phyloP scores from a whole-genome alignment of 2,113 vertebrate genomes.

The Pterocles orientalis region DNA sequence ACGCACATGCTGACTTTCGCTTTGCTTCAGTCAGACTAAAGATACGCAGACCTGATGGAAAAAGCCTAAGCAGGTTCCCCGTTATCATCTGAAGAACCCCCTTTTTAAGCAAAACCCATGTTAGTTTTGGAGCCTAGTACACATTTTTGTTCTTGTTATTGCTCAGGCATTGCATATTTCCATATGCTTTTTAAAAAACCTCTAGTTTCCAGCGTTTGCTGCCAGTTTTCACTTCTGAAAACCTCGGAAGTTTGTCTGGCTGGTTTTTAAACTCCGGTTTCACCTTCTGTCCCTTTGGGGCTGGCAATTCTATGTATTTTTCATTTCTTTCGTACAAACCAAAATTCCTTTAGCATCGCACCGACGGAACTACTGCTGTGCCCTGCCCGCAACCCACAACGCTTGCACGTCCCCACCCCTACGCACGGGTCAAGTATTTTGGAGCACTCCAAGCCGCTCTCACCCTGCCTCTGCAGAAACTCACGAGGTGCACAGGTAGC shows the following conservation, averaged over 20 bases:
- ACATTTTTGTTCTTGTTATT: background rate
- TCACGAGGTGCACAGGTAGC: fast-evolving
- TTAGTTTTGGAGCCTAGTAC: background rate
- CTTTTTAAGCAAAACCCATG: background rate
- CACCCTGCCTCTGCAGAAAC: background rate
- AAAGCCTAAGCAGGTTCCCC: background rate
- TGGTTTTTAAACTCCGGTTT: background rate
- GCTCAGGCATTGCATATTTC: background rate
- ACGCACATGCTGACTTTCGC: background rate
- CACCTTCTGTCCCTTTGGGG: background rate
- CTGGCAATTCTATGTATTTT: background rate
- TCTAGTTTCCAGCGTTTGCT: background rate
- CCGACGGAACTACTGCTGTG: fast-evolving
- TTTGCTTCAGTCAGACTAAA: background rate
- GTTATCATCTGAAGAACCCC: background rate
- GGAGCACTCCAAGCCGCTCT: fast-evolving
- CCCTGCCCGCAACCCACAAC: background rate
- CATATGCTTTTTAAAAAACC: background rate
- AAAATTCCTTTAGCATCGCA: background rate
- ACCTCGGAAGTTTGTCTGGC: background rate
- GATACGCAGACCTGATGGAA: background rate
- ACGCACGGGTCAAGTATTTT: background rate
- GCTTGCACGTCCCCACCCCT: background rate
- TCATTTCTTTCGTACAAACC: background rate
- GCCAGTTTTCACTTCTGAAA: background rate